Conservation (phyloP, 2,888 invertebrate genomes). For the Azorinus chamasolen region DNA sequence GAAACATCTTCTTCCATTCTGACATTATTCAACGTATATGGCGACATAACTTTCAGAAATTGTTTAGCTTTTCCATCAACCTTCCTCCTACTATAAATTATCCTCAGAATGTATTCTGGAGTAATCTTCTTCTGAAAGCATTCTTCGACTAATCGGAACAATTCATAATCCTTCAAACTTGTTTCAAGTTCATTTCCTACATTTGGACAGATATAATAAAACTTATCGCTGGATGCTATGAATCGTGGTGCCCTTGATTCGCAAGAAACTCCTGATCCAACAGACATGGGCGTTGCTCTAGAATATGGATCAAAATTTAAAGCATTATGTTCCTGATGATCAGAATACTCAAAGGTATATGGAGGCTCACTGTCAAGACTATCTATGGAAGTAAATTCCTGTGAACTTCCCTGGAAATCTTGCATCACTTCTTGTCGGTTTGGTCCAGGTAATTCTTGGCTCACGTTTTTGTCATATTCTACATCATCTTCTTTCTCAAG, state of each 20-base stretch:
- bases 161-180: conserved; percentile 49
- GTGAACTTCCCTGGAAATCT: too few species aligned
- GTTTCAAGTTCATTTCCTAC: conserved; percentile 53
- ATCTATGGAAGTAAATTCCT: too few species aligned
- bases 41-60: conserved; percentile 56
- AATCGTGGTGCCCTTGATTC: conserved; percentile 49
- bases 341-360: too few species aligned
- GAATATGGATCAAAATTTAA: conserved; percentile 47
- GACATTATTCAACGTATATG: conserved; percentile 52
- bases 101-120: conserved; percentile 70
- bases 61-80: conserved; percentile 63
- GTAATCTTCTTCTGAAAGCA: conserved; percentile 76
- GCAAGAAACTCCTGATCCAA: conserved; percentile 45
- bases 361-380: too few species aligned
- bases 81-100: conserved; percentile 70
- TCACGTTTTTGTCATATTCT: neutral
- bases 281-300: conserved; percentile 43
- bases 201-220: conserved; percentile 60
- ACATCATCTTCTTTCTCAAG: neutral
- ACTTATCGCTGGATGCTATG: conserved; percentile 45
- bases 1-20: conserved; percentile 42
- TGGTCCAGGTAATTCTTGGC: too few species aligned
- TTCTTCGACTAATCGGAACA: conserved; percentile 70
- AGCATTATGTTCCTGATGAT: too few species aligned
- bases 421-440: too few species aligned